Evolutionary conservation across 2,888 invertebrate genomes (phyloP), one percentile per base, ranked within the genome.

Genomic region (Crocallis elinguaria): DNA sequence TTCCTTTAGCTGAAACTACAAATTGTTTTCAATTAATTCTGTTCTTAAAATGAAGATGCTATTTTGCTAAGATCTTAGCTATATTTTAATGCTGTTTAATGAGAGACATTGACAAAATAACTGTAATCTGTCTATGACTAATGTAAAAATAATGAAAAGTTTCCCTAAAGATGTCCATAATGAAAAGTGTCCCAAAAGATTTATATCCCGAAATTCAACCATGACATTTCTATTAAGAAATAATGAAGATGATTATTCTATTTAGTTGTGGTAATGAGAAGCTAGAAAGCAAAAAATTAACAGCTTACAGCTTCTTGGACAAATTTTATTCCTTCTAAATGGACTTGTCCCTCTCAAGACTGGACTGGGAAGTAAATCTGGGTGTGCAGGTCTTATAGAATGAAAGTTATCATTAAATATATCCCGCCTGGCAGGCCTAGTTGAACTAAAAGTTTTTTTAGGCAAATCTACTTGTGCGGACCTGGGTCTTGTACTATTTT

Each of bases 281-380:
- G 38, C 44, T 33, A 17, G n/a, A 32, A 33, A 33, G 13, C 43
- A 43, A 11, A 35, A 12, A 25, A 16, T 14, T 27, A 8, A 41
- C 62, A 61, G 62, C 73, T 76, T 76, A 76, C 69, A 67, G 67
- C 53, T 61, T 69, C 59, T 71, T 33, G 62, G 57, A 62, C 27
- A 51, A 56, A 70, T 48, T 67, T 71, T 81, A 64, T 60, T 71
- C 53, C 77, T 74, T 62, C 66, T 67, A 66, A 79, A 77, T 17
- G 77, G 75, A 62, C 74, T 77, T 44, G 66, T 64, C 17, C 67
- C 70, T 60, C 74, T 71, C 35, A 74, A 49, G 11, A 75, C 67
- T 19, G 81, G 79, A 41, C 60, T 71, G n/a, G 77, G 75, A 36
- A 59, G 57, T 13, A 71, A 39, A 50, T 69, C 71, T 29, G 29